These are phyloP conservation scores for Syritta pipiens DNA, from an alignment of 2,888 invertebrate genomes.

Conservation along the genomic window DNA sequence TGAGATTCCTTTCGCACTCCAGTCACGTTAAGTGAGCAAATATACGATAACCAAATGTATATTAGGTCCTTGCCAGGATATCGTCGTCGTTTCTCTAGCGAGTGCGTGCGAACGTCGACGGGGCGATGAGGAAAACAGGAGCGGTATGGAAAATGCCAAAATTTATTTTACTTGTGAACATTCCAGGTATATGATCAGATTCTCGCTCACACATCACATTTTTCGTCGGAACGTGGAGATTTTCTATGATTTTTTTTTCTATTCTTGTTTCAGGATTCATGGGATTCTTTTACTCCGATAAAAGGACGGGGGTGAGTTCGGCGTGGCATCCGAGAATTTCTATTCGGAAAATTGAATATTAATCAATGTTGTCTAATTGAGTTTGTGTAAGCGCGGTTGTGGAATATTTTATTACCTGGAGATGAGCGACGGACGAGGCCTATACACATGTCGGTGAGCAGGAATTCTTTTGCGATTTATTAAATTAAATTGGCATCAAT, in stretches of 20 bases:
- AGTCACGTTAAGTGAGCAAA: slow-evolving; percentile 65
- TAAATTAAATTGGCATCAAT: slow-evolving; percentile 52
- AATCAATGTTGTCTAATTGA: slow-evolving; percentile 62
- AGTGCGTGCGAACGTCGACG: background rate
- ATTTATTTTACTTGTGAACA: slow-evolving; percentile 65
- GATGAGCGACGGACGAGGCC: background rate
- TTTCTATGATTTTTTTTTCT: slow-evolving; percentile 37
- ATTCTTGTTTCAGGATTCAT: slow-evolving; percentile 12
- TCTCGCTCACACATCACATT: slow-evolving; percentile 38
- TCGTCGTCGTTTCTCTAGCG: background rate
- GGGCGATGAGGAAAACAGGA: background rate
- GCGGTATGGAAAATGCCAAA: slow-evolving; percentile 28
- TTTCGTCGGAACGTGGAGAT: slow-evolving; percentile 44
- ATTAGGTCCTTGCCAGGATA: slow-evolving; percentile 30
- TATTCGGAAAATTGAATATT: slow-evolving; percentile 59
- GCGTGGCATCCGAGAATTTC: slow-evolving; percentile 31
- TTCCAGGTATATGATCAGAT: slow-evolving; percentile 56
- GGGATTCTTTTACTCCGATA: background rate
- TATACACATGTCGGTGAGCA: background rate
- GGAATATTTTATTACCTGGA: slow-evolving; percentile 56
- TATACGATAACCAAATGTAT: slow-evolving; percentile 62
- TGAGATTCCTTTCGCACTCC: slow-evolving; percentile 58
- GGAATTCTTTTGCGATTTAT: slow-evolving; percentile 46
- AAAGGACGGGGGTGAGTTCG: background rate
- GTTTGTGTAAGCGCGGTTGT: slow-evolving; percentile 49